Conservation (phyloP, 2,888 invertebrate species). For the Chironomus tentans region DNA sequence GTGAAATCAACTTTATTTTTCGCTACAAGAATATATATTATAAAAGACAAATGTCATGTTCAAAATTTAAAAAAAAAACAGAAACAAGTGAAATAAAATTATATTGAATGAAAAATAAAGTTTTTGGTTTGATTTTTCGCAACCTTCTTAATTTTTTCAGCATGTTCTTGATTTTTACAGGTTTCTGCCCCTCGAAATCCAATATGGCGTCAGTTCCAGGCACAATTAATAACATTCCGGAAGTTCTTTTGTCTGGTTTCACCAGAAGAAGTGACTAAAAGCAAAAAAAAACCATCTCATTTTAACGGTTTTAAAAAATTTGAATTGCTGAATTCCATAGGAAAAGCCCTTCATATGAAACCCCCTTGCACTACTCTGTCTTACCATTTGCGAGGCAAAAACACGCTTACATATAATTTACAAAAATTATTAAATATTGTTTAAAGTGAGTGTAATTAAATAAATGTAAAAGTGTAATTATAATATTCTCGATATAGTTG, state of each 20-base stretch:
- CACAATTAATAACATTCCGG: too few species aligned
- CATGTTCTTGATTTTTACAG: too few species aligned
- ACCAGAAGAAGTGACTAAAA: too few species aligned
- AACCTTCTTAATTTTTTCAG: not conserved
- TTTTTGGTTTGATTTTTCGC: not conserved
- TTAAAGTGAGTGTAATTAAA: not conserved
- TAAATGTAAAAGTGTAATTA: not conserved
- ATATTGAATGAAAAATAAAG: conserved; percentile 4
- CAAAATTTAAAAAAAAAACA: not conserved
- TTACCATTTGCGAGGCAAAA: not conserved
- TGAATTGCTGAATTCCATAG: too few species aligned
- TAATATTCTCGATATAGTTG: not conserved
- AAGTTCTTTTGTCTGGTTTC: too few species aligned
- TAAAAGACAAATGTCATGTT: conserved; percentile 7
- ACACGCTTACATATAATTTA: not conserved
- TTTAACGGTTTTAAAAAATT: too few species aligned
- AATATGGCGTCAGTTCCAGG: too few species aligned
- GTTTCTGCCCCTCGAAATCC: too few species aligned
- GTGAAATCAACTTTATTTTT: conserved; percentile 17
- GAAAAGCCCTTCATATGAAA: too few species aligned
- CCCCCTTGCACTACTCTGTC: too few species aligned
- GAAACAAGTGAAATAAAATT: conserved; percentile 16
- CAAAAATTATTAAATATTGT: not conserved
- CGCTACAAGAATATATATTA: conserved; percentile 17
- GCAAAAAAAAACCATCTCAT: too few species aligned